Evolutionary conservation across 2,113 vertebrate species (phyloP).

Genomic region (Oncorhynchus tshawytscha): DNA sequence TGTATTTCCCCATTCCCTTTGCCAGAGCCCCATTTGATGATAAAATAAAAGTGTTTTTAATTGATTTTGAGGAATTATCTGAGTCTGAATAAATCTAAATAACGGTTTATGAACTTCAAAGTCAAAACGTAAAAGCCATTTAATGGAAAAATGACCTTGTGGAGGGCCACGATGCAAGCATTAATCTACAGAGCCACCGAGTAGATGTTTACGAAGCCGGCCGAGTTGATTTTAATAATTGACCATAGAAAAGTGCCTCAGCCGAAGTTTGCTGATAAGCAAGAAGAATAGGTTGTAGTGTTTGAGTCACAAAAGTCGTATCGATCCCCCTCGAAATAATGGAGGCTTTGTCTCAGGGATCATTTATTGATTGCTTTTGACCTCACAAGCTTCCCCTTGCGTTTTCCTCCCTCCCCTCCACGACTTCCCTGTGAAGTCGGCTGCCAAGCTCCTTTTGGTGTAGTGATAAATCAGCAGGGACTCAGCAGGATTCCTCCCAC

Average conservation of each 20-base stretch:
- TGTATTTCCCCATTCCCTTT: conserved; percentile 30
- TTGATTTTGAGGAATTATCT: conserved; percentile 71
- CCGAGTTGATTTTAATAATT: conserved; percentile 71
- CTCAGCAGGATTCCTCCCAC: conserved; percentile 10
- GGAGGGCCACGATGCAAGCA: conserved; percentile 58
- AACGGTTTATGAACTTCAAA: conserved; percentile 72
- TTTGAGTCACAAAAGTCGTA: conserved; percentile 45
- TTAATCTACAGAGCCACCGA: conserved; percentile 48
- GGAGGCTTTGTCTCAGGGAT: conserved; percentile 37
- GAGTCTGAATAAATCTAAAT: conserved; percentile 70
- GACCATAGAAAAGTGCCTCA: conserved; percentile 53
- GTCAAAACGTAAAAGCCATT: conserved; percentile 70
- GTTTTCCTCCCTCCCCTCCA: background rate
- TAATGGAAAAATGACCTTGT: conserved; percentile 66
- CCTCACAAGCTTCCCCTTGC: background rate
- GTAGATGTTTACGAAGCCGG: conserved; percentile 49
- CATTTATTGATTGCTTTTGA: conserved; percentile 45
- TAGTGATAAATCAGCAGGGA: conserved; percentile 35
- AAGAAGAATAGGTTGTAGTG: conserved; percentile 45
- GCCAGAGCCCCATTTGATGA: conserved; percentile 51
- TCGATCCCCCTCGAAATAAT: conserved; percentile 42
- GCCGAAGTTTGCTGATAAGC: conserved; percentile 57
- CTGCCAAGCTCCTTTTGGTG: conserved; percentile 9
- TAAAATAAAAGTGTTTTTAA: conserved; percentile 62
- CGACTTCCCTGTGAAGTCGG: background rate